phyloP scores from a whole-genome alignment of 2,888 invertebrate species.

The Bimastos eiseni region DNA sequence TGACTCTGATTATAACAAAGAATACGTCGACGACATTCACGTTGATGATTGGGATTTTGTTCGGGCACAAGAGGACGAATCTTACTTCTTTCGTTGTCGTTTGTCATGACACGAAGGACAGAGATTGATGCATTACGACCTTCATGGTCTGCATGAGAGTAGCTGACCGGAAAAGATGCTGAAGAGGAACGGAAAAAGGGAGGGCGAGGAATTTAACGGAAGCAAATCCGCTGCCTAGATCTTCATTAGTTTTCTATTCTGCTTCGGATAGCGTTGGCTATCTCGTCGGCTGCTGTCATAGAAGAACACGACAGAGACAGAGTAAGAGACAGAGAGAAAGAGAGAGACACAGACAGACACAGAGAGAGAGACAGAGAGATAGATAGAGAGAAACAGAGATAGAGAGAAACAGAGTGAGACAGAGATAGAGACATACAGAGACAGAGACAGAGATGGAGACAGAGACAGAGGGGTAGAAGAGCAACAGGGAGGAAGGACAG shows the following conservation, averaged over 20 bases:
- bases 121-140: neutral
- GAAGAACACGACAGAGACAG: neutral
- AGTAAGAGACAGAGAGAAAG: neutral
- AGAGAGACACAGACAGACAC: too few species aligned
- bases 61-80: neutral
- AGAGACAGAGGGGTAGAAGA: neutral
- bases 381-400: neutral
- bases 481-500: neutral
- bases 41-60: neutral
- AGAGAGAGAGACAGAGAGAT: neutral
- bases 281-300: neutral
- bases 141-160: neutral
- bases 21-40: neutral
- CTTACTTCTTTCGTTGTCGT: neutral
- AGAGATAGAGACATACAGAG: neutral
- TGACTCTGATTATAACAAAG: neutral
- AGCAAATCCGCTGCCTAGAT: constrained; percentile 6
- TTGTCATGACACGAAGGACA: neutral
- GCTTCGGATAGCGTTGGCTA: neutral
- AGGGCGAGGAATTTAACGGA: neutral
- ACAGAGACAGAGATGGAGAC: too few species aligned
- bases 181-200: neutral
- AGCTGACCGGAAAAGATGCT: neutral
- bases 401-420: neutral
- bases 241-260: constrained; percentile 7